phyloP scores from a whole-genome alignment of 2,113 vertebrate genomes.

The Oriolus oriolus region DNA sequence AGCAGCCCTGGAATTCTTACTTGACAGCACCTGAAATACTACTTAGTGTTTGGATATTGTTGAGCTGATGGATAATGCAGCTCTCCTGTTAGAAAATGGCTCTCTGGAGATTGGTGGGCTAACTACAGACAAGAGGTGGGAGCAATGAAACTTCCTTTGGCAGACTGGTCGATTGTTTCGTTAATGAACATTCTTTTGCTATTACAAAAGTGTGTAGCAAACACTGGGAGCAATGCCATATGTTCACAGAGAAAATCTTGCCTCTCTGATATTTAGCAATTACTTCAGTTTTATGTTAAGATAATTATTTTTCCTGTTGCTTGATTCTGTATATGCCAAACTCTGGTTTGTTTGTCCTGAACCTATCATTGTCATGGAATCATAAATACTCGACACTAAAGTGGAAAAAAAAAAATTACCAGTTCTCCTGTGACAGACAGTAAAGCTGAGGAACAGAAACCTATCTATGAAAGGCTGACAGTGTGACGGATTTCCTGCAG shows the following conservation, averaged over 20 bases:
- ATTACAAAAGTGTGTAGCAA: not conserved
- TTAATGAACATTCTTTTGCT: not conserved
- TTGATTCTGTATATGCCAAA: not conserved
- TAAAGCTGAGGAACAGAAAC: not conserved
- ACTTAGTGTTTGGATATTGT: not conserved
- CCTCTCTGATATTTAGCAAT: not conserved
- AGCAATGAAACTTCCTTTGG: not conserved
- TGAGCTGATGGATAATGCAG: not conserved
- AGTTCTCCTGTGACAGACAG: not conserved
- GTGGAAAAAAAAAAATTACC: not conserved
- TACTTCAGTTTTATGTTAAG: not conserved
- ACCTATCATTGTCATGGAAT: not conserved
- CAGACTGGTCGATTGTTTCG: not conserved
- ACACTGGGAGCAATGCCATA: not conserved
- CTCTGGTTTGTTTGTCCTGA: not conserved
- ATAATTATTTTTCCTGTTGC: not conserved
- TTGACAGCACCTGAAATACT: not conserved
- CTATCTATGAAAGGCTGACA: not conserved
- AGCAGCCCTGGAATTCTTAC: not conserved
- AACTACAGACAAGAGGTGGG: not conserved
- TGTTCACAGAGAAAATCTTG: not conserved
- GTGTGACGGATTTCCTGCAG: not conserved
- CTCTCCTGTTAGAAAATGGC: not conserved
- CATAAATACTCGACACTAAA: not conserved
- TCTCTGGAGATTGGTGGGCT: not conserved